Base-by-base conservation (phyloP, 2,113 vertebrate genomes). In the Ifrita kowaldi region DNA sequence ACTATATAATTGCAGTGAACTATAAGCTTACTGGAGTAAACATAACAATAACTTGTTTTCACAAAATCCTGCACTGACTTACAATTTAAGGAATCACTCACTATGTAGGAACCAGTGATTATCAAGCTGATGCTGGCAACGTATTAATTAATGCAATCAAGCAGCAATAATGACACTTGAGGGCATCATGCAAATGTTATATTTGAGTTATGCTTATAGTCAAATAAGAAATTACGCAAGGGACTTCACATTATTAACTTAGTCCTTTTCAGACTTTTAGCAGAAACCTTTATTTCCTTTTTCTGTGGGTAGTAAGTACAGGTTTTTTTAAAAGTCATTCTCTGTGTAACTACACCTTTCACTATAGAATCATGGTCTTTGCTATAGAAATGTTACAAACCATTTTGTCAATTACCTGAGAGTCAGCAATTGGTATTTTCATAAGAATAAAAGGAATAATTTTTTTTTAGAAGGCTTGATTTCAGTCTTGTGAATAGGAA, bases 371-470 rank as follows among this genome's bases (percentile, higher is more conserved):
- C 75, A 95, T 73, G 81, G 24, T 74, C 90, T 97, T 91, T 97
- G 68, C 89, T 81, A 74, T 15, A 94, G 60, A 95, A 79, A 64
- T 74, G 22, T 64, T 97, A 87, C 82, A 95, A 94, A 93, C 57
- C 35, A 49, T 97, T 95, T 97, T 93, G 73, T 94, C 87, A 97
- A 57, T 94, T 89, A 89, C 74, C 75, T 93, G 87, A 81, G 85
- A 95, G 59, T 89, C 88, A 91, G 37, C 24, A 82, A 73, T 84
- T 64, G 32, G 27, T 67, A 60, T 74, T 44, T n/a, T 96, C 53
- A 18, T 56, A 92, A 78, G 59, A 67, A 83, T 76, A 94, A 81
- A 93, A 92, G 26, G 53, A 71, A 62, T 65, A 80, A 22, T 39
- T 79, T 86, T 47, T 11, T 84, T 92, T 87, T 27, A 47, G 50